Base-by-base conservation (phyloP, 2,113 vertebrate species). In the Datnioides undecimradiatus region DNA sequence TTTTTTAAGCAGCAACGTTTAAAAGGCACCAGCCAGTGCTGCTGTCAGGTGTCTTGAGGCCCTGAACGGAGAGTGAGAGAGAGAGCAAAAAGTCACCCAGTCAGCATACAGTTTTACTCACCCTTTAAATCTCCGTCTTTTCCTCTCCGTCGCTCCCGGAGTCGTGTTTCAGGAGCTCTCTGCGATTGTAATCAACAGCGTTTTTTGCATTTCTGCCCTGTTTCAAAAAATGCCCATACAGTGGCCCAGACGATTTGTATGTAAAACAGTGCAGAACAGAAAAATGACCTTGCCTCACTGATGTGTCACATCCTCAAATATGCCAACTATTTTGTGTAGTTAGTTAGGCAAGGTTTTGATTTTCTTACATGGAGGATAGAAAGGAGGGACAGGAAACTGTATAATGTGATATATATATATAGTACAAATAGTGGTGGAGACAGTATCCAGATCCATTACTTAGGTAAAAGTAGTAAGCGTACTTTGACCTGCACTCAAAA, bases 111-210 rank as follows among this genome's bases (percentile, higher is more conserved):
- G 73, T 86, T 83, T 73, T 68, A 72, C 82, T 83, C 88, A 87
- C 79, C 68, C 83, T 79, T 87, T 90, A 90, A 92, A 90, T 93
- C 83, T 91, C 80, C 73, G 41, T 64, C 51, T 64, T 59, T 84
- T 71, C 59, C 82, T 77, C 84, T 88, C 67, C 5, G 29, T 84
- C 40, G 48, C 78, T 82, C 41, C 57, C 6, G 33, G 79, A 79
- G 45, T 93, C 65, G 5, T 49, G 67, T 90, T 92, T 86, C 85
- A 87, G 70, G 64, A 73, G 68, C 67, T 77, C 63, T 86, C 85
- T 94, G 83, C 45, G 17, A 91, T 88, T 87, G 72, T 58, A 87
- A 89, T 94, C 86, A 91, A 59, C 34, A 52, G 29, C 13, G 78
- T 72, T 88, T 83, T 83, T 84, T 55, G 73, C 65, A 76, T 81